Base-by-base conservation (phyloP, 1,140 invertebrate species). In the Anoplolepis gracilipes region DNA sequence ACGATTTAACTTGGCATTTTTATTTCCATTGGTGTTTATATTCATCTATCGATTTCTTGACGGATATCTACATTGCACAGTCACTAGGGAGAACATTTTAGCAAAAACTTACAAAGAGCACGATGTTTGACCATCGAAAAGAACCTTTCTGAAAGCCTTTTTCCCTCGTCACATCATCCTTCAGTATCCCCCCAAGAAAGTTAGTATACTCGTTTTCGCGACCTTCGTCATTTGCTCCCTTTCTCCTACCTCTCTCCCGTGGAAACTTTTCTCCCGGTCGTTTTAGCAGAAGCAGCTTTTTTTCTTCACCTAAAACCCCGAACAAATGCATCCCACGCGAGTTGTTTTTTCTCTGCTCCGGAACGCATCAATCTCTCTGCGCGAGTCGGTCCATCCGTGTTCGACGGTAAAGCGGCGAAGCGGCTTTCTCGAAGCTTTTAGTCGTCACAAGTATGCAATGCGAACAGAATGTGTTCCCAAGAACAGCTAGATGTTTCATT, bases 311-410 rank as follows among this genome's bases (percentile, higher is more conserved):
- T 70, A 13, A 28, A 72, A 61, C 55, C 64, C 16, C 59, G 64
- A 82, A 77, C 87, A 79, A 86, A 88, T 75, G 84, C 84, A 88
- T 88, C 84, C 62, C 70, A 72, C 64, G 86, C 70, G 86, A 67
- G 84, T 81, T 88, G 85, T 87, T 88, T 88, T 88, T 88, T 77
- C 79, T 62, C 36, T 19, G 25, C 39, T 57, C 78, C 85, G 69
- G 46, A 78, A 75, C 73, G 61, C 81, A 88, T 88, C 87, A 88
- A 88, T 88, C 87, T 88, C 70, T 30, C 28, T 30, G 19, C 10
- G 16, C 42, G 70, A 70, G 46, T 46, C 53, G 75, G 59, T 49
- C 55, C 53, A 61, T 57, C 30, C 59, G 39, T 30, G 62, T 81
- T 72, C 53, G 53, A 81, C 33, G 42, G 33, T 36, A n/a, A n/a